A percentile compares a stretch with the other conserved stretches of the same genome.
phyloP scores from a whole-genome alignment of 2,888 invertebrate species.

The Pomacea canaliculata region DNA sequence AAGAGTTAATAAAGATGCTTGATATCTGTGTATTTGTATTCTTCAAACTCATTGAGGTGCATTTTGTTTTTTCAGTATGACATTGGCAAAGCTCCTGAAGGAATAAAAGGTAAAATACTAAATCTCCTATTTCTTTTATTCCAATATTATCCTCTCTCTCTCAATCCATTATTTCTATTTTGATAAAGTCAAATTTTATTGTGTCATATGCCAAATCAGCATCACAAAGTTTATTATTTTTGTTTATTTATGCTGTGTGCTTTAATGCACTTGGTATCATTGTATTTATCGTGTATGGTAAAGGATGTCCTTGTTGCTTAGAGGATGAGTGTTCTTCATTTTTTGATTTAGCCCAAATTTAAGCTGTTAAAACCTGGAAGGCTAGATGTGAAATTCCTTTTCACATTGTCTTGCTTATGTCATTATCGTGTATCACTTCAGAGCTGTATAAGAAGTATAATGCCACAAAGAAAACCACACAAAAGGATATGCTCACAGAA shows the following conservation, averaged over 20 bases:
- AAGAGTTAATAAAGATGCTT: too few species aligned
- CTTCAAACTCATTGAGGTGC: conserved; percentile 2
- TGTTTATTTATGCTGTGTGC: too few species aligned
- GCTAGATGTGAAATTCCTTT: not conserved
- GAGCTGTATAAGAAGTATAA: conserved; percentile 14
- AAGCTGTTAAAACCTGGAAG: not conserved
- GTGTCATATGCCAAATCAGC: too few species aligned
- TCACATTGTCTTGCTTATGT: not conserved
- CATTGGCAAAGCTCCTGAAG: conserved; percentile 46
- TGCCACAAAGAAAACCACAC: not conserved
- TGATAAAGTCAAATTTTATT: too few species aligned
- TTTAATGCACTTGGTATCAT: too few species aligned
- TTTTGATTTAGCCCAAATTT: too few species aligned
- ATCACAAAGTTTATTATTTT: too few species aligned
- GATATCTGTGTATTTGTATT: too few species aligned
- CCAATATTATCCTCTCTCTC: not conserved
- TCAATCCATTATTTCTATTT: not conserved
- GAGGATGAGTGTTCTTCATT: too few species aligned
- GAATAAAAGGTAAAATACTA: conserved; percentile 47
- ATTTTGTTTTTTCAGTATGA: conserved; percentile 44
- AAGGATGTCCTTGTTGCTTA: too few species aligned
- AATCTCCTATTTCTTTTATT: not conserved
- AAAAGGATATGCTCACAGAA: not conserved
- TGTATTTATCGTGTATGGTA: too few species aligned
- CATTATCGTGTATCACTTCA: not conserved